Evolutionary conservation across 2,113 vertebrate species (phyloP).

Genomic region (Paralichthys olivaceus): DNA sequence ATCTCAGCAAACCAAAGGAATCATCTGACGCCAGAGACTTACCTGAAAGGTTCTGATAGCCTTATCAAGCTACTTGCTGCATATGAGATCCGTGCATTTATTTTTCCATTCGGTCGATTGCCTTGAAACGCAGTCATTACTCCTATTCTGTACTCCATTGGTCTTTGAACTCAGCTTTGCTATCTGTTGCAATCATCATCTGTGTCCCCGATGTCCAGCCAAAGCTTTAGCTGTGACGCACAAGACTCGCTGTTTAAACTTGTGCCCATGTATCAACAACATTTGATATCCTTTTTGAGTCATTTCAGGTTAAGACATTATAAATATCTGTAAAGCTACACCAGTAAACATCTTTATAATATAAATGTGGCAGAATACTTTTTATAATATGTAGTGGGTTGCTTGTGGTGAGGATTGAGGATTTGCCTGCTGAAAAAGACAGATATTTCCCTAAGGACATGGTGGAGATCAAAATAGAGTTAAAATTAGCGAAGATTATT

Average conservation of each 20-base stretch:
- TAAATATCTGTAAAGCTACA: not conserved
- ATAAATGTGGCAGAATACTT: not conserved
- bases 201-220: conserved; percentile 51
- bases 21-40: conserved; percentile 24
- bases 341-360: not conserved
- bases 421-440: not conserved
- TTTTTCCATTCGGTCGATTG: conserved; percentile 50
- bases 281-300: not conserved
- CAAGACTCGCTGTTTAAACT: conserved; percentile 31
- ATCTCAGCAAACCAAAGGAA: conserved; percentile 25
- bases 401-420: not conserved
- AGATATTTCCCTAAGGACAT: not conserved
- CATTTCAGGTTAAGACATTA: not conserved
- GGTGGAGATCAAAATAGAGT: not conserved
- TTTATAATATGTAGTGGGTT: not conserved
- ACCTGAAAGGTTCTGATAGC: conserved; percentile 37
- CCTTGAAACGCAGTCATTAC: conserved; percentile 50
- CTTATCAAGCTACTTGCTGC: conserved; percentile 36
- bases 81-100: conserved; percentile 44
- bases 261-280: conserved; percentile 10
- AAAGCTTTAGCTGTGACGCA: conserved; percentile 59
- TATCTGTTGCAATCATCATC: conserved; percentile 61
- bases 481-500: too few species aligned
- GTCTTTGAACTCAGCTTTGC: conserved; percentile 59
- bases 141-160: conserved; percentile 29